A percentile compares a stretch with the other conserved stretches of the same genome.
phyloP scores from a whole-genome alignment of 1,140 invertebrate genomes.

The Homarus americanus region DNA sequence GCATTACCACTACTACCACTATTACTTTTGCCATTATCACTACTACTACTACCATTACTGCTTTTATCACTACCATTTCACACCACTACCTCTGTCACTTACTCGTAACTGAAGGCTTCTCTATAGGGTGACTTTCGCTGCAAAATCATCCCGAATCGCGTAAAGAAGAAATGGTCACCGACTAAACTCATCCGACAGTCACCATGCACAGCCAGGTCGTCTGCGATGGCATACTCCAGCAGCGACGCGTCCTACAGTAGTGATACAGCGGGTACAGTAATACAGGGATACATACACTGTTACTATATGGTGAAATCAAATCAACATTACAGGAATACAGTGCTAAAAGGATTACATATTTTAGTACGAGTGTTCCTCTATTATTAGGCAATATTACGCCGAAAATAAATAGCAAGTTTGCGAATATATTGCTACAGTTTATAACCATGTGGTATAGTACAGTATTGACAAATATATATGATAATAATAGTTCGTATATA shows the following conservation, averaged over 20 bases:
- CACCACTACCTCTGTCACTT: too few species aligned
- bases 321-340: neutral
- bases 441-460: too few species aligned
- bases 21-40: neutral
- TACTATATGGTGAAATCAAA: neutral
- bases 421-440: too few species aligned
- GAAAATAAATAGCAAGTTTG: too few species aligned
- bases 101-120: slow-evolving; percentile 36
- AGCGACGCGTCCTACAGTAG: slow-evolving; percentile 35
- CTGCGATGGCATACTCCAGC: slow-evolving; percentile 34
- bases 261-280: too few species aligned
- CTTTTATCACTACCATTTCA: too few species aligned
- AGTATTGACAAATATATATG: too few species aligned
- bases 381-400: too few species aligned
- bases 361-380: too few species aligned
- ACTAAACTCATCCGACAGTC: slow-evolving; percentile 34
- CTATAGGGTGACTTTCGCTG: slow-evolving; percentile 29
- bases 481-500: too few species aligned
- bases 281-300: neutral
- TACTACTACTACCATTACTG: neutral
- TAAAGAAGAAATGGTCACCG: slow-evolving; percentile 50
- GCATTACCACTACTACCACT: too few species aligned
- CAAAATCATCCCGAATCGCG: slow-evolving; percentile 33
- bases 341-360: too few species aligned
- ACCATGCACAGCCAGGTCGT: slow-evolving; percentile 33